A percentile compares a stretch with the other conserved stretches of the same genome.
These are phyloP conservation scores for Myotis brandtii DNA, from an alignment of 2,113 vertebrate species.

Conservation along the genomic window DNA sequence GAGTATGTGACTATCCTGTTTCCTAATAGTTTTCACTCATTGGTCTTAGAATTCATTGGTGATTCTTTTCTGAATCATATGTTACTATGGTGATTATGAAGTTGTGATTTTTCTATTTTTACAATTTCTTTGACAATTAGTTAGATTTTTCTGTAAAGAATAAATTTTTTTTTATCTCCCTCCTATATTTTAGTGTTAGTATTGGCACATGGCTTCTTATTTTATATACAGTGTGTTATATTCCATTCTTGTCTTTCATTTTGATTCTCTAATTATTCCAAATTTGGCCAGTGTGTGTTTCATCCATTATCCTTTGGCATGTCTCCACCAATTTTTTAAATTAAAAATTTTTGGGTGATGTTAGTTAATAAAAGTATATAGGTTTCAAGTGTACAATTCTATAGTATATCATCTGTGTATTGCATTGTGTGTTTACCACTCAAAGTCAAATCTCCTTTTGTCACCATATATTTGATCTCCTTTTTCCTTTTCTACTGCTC, in stretches of 20 bases:
- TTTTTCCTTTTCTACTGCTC: neutral
- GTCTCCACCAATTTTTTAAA: neutral
- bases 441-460: too few species aligned
- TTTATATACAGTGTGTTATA: neutral
- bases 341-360: neutral
- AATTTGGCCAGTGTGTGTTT: neutral
- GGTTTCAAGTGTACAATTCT: too few species aligned
- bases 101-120: slow-evolving; percentile 11
- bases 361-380: too few species aligned
- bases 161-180: neutral
- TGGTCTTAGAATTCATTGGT: slow-evolving; percentile 24
- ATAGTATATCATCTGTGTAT: too few species aligned
- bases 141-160: slow-evolving; percentile 25
- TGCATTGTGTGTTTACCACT: too few species aligned
- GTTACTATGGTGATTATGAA: neutral
- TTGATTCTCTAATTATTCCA: slow-evolving; percentile 13
- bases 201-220: neutral
- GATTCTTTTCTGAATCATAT: neutral
- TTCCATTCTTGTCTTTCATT: neutral
- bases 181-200: neutral
- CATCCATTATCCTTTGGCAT: neutral
- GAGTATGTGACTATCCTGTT: neutral
- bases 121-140: slow-evolving; percentile 4
- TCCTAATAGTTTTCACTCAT: neutral
- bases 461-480: neutral